Evolutionary conservation across 2,113 vertebrate genomes (phyloP).

Genomic region (Ranitomeya imitator): DNA sequence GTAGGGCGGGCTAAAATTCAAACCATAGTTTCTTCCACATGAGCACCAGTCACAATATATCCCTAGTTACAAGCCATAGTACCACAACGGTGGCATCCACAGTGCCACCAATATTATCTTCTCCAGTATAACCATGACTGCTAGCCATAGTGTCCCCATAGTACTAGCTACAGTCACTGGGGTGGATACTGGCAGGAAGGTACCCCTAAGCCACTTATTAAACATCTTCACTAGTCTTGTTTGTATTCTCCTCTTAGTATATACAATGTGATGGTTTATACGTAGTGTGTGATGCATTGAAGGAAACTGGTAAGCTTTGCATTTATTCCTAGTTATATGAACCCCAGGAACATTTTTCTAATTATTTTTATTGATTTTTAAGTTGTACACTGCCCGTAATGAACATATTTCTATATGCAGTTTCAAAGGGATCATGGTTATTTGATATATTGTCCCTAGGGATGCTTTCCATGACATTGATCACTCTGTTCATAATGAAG

Average conservation of each 20-base stretch:
- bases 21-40: background rate
- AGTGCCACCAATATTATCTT: background rate
- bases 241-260: background rate
- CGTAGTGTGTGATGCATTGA: background rate
- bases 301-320: background rate
- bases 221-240: background rate
- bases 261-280: background rate
- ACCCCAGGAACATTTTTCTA: background rate
- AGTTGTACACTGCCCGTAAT: background rate
- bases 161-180: background rate
- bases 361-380: background rate
- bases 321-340: background rate
- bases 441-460: slow-evolving; percentile 37
- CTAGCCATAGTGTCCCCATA: too few relatives aligned
- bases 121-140: too few relatives aligned
- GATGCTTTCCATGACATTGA: slow-evolving; percentile 24
- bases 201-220: too few relatives aligned
- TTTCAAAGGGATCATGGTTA: slow-evolving; percentile 46
- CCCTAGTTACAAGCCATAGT: background rate
- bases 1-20: too few relatives aligned
- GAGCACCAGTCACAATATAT: background rate
- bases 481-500: slow-evolving; percentile 30
- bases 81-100: background rate
- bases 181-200: background rate
- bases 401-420: background rate